phyloP scores from a whole-genome alignment of 2,888 invertebrate species.

The Leptinotarsa haldemani region DNA sequence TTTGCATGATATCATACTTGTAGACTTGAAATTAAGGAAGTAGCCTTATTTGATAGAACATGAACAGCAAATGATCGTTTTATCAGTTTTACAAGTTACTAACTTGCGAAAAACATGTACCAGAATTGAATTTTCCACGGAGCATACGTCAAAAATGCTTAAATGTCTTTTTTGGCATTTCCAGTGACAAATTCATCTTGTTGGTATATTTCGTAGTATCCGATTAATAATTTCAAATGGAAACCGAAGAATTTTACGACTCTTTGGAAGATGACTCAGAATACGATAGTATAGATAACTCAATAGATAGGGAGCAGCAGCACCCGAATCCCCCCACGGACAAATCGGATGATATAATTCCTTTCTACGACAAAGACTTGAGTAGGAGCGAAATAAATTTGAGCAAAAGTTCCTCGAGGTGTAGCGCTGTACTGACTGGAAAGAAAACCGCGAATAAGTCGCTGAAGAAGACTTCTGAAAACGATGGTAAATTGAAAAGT shows the following conservation, averaged over 20 bases:
- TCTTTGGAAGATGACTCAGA: slow-evolving; percentile 43
- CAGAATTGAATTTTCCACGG: background rate
- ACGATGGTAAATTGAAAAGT: slow-evolving; percentile 20
- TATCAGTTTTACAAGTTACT: too few species aligned
- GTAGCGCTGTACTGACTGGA: slow-evolving; percentile 1
- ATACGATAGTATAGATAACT: slow-evolving; percentile 18
- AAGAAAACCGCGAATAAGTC: background rate
- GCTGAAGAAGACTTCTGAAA: background rate
- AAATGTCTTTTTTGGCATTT: slow-evolving; percentile 12
- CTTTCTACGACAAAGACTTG: slow-evolving; percentile 38
- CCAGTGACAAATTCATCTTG: slow-evolving; percentile 8
- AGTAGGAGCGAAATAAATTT: slow-evolving; percentile 35
- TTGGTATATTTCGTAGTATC: background rate
- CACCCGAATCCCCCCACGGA: slow-evolving; percentile 13
- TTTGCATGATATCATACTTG: too few species aligned
- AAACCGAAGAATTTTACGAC: slow-evolving; percentile 43
- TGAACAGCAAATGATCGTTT: too few species aligned
- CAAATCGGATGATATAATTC: slow-evolving; percentile 33
- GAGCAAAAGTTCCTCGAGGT: slow-evolving; percentile 25
- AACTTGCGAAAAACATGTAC: too few species aligned
- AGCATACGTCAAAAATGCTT: background rate
- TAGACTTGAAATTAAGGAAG: too few species aligned
- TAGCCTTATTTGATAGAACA: too few species aligned
- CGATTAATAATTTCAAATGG: slow-evolving; percentile 25
- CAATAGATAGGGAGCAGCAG: background rate